Base-by-base conservation (phyloP, 2,888 invertebrate species). In the Junonia oenone region DNA sequence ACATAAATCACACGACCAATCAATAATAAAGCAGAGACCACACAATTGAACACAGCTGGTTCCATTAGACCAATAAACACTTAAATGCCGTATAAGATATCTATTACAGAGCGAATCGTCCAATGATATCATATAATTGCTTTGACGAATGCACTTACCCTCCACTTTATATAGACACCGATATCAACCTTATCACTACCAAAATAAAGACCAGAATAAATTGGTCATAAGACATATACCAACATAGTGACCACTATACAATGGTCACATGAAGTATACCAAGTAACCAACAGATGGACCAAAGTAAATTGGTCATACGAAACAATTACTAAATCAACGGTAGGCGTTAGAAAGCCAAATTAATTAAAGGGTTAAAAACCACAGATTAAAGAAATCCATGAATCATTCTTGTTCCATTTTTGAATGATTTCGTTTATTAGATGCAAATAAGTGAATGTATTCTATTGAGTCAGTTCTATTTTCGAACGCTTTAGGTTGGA, bases 21-120 rank as follows among this genome's bases (percentile, higher is more conserved):
- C 27, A 50, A 6, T 8, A 14, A 35, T 51, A 22, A 11, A 45
- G 14, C 29, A n/a, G 26, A 45, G 33, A 13, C 15, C 45, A 45
- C 22, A 43, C 43, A 51, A 27, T 43, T 43, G 43, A 8, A 49
- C 52, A 45, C 51, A 51, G 51, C 43, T 56, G 55, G 22, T 43
- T 19, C 43, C 31, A 56, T 51, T 56, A 40, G 43, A 35, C 51
- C 51, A 56, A 56, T 56, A 47, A 51, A 40, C 51, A 55, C 37
- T 55, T 45, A 55, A 55, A 37, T 52, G 45, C 26, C 29, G 22
- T 46, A 45, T 45, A 27, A 33, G 17, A 31, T 38, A 56, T 51
- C 51, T 43, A 35, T 56, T 51, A 51, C 40, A 38, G 52, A 37
- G 17, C 29, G 38, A 53, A 53, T 53, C 52, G 52, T 38, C 52